Evolutionary conservation across 2,113 vertebrate species (phyloP).

Genomic region (Paraplagusia blochii): DNA sequence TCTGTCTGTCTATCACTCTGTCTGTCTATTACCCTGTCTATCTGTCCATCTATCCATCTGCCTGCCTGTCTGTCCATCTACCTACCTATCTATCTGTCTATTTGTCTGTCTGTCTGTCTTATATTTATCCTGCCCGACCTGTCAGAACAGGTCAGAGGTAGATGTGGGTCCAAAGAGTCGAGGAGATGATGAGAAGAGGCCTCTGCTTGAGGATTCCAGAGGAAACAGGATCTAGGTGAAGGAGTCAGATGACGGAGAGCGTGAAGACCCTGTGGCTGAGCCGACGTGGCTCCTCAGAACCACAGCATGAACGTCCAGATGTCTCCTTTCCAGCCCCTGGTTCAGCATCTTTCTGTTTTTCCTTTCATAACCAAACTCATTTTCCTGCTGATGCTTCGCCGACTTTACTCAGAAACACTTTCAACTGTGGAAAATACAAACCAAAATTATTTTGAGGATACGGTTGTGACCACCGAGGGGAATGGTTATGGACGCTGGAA

Average conservation of each 20-base stretch:
- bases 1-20: too few relatives aligned
- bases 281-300: conserved; percentile 43
- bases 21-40: too few relatives aligned
- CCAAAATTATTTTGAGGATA: conserved; percentile 30
- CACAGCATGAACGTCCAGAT: conserved; percentile 24
- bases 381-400: conserved; percentile 26
- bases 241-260: conserved; percentile 17
- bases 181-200: conserved; percentile 3
- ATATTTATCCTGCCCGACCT: conserved; percentile 18
- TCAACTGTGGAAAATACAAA: conserved; percentile 35
- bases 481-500: conserved; percentile 33
- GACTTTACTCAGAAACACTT: conserved; percentile 19
- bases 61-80: too few relatives aligned
- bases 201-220: conserved; percentile 7
- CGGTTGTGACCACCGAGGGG: conserved; percentile 11
- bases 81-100: too few relatives aligned
- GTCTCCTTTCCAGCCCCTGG: conserved; percentile 13
- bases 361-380: conserved; percentile 27
- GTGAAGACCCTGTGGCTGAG: conserved; percentile 22
- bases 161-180: conserved; percentile 15
- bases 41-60: too few relatives aligned
- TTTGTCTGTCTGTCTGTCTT: too few relatives aligned
- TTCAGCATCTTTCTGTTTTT: conserved; percentile 45
- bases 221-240: conserved; percentile 29
- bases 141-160: conserved; percentile 16